Conservation (phyloP, 1,140 invertebrate species). For the Zaprionus ornatus region DNA sequence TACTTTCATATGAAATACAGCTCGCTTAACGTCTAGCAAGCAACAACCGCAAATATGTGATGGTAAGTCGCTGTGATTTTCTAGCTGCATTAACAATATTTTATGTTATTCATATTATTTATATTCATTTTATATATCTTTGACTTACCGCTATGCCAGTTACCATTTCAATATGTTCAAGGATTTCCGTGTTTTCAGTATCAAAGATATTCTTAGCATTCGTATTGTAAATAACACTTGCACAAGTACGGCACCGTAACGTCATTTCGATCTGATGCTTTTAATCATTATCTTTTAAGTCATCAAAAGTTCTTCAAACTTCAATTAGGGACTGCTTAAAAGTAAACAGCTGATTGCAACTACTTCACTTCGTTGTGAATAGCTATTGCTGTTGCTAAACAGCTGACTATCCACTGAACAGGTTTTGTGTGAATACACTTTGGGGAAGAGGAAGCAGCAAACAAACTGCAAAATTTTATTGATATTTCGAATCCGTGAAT, state of each 20-base stretch:
- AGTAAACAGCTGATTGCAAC: neutral
- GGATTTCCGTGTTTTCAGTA: constrained; percentile 30
- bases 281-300: neutral
- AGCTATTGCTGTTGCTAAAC: neutral
- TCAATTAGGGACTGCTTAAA: neutral
- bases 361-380: neutral
- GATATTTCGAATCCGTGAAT: neutral
- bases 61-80: constrained; percentile 36
- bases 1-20: constrained; percentile 26
- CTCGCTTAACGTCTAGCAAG: constrained; percentile 53
- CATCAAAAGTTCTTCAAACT: neutral
- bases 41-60: constrained; percentile 62
- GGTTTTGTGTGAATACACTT: constrained; percentile 3
- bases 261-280: constrained; percentile 32
- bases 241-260: constrained; percentile 56
- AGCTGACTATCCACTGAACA: neutral
- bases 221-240: constrained; percentile 54
- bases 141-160: constrained; percentile 43
- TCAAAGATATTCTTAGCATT: constrained; percentile 61
- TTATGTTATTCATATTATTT: neutral
- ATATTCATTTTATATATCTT: neutral
- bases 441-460: constrained; percentile 1
- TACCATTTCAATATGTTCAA: constrained; percentile 44
- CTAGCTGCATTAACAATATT: constrained; percentile 25
- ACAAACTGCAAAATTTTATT: neutral